These are phyloP conservation scores for Serranochromis macrocephalus DNA, from an alignment of 2,113 vertebrate species.

Conservation along the genomic window DNA sequence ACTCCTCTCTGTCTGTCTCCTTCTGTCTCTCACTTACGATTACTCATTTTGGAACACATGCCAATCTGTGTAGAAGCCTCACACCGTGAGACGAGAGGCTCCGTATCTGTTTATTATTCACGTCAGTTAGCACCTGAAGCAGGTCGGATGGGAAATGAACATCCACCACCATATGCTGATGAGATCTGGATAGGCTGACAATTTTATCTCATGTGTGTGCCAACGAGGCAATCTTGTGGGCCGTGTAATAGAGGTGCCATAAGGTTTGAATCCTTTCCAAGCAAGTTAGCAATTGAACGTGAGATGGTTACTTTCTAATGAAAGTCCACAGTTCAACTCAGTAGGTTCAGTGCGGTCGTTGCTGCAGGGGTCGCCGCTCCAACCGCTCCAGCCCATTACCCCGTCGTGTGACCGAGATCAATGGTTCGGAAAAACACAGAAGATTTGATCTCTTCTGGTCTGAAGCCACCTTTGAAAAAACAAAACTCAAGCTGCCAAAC, in stretches of 20 bases:
- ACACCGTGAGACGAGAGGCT: neutral
- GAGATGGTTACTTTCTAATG: neutral
- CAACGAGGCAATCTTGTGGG: neutral
- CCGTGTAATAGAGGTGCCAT: neutral
- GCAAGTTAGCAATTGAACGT: neutral
- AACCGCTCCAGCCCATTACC: conserved; percentile 8
- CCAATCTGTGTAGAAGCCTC: neutral
- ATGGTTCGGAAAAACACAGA: neutral
- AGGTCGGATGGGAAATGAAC: neutral
- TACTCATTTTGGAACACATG: neutral
- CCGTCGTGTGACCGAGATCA: conserved; percentile 27
- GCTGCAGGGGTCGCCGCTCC: conserved; percentile 4
- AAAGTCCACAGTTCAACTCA: neutral
- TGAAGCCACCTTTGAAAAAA: neutral
- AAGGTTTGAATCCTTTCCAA: neutral
- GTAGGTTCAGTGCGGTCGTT: neutral
- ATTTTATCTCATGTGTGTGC: neutral
- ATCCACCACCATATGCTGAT: neutral
- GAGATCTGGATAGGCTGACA: neutral
- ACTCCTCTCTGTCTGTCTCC: neutral
- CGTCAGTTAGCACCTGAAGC: neutral
- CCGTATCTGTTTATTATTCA: neutral
- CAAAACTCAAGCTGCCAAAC: neutral
- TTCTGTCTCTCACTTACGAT: neutral
- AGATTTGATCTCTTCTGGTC: neutral